Conservation (phyloP, 2,797 vertebrate genomes). For the Ctenosaura bakeri region DNA sequence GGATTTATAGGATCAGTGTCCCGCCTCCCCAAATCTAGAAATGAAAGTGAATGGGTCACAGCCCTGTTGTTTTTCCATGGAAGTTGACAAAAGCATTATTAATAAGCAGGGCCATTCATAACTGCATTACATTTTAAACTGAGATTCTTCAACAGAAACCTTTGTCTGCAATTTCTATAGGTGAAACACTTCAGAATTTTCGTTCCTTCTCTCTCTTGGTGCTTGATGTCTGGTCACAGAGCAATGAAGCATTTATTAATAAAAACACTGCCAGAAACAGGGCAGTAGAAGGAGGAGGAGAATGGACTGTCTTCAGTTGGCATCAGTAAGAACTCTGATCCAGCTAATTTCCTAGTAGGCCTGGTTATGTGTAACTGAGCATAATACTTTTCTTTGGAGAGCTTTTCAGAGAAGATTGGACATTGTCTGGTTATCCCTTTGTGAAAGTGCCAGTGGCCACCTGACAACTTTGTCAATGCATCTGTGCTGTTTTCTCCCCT, state of each 20-base stretch:
- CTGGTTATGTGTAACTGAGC: constrained; percentile 62
- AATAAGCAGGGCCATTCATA: background rate
- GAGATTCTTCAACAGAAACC: background rate
- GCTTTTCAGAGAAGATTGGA: constrained; percentile 50
- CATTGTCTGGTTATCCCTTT: constrained; percentile 58
- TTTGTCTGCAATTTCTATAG: background rate
- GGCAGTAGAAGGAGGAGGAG: constrained; percentile 16
- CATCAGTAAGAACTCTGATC: constrained; percentile 52
- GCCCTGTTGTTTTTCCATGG: background rate
- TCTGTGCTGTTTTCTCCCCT: constrained; percentile 4
- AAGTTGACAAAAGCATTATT: background rate
- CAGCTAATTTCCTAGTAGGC: constrained; percentile 42
- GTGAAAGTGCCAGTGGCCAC: constrained; percentile 52
- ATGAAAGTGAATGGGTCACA: background rate
- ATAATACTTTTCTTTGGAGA: constrained; percentile 65
- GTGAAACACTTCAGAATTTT: background rate
- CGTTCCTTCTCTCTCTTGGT: background rate
- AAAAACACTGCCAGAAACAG: background rate
- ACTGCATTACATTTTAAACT: background rate
- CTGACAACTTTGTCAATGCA: constrained; percentile 43
- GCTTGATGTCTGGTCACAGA: constrained; percentile 34
- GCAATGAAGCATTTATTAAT: constrained; percentile 50
- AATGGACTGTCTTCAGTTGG: constrained; percentile 30
- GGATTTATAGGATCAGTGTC: too few relatives aligned
- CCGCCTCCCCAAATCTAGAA: background rate